Base-by-base conservation (phyloP, 1,140 invertebrate genomes). In the Aethina tumida region DNA sequence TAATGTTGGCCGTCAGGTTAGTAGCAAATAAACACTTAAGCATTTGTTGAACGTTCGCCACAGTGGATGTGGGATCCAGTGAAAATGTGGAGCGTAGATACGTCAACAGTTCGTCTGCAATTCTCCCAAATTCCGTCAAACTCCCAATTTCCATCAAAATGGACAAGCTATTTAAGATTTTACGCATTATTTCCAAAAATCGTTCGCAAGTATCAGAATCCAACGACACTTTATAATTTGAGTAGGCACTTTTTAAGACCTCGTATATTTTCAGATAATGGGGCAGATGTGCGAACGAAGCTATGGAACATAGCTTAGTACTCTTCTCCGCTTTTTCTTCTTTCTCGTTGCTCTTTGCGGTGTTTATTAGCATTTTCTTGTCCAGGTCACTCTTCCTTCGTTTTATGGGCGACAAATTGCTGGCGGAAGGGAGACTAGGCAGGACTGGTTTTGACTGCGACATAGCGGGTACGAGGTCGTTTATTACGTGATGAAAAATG, bases 11-110 rank as follows among this genome's bases (percentile, higher is more conserved):
- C 7, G 73, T 68, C 43, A 88, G 68, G 54, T 91, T 90, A 0
- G 77, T 81, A 1, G 80, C 79, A 64, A 90, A 92, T 2, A 92
- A 60, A 48, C 81, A 81, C 62, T 89, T 88, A 5, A 92, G 54
- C 1, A 93, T 55, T 66, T 91, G 85, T 17, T 84, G 79, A 0
- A 92, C 80, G 60, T 84, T 88, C 20, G 75, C 68, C 0, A 93
- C 72, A 1, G 84, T 79, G 1, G 66, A 59, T 3, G 77, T 74
- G 1, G 85, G 73, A 29, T 82, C 79, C 10, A 89, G 54, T 2
- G 68, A 59, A 40, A 92, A 75, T 1, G 82, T 77, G 3, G 71
- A 70, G 49, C 79, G 78, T 1, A 92, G 62, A 58, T 88, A 89
- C 39, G 63, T 67, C 0, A 94, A 65, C 17, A 92, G 62, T 57